Base-by-base conservation (phyloP, 2,797 vertebrate genomes). In the Cyprinella venusta region DNA sequence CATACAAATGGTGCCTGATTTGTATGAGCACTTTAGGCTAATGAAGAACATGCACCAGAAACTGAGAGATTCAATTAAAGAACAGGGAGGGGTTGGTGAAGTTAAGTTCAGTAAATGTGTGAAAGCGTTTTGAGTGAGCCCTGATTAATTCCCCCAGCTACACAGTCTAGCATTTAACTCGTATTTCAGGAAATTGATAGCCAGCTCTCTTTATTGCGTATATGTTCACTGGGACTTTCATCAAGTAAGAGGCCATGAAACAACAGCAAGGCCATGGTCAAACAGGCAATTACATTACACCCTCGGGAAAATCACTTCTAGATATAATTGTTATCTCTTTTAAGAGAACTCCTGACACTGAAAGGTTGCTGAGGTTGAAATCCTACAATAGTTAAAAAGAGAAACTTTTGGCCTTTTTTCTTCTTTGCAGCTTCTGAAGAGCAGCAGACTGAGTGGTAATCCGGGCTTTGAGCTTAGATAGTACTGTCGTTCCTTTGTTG, bases 401-500 rank as follows among this genome's bases (percentile, higher is more conserved):
- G 38, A 36, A 86, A 68, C 9, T 16, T 64, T 84, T 54, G 18
- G 40, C 13, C 61, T 75, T 85, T 64, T 76, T 80, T 30, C 15
- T 13, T 38, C 12, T 54, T 82, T 86, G 69, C 72, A 83, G 86
- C 87, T 76, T 24, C 64, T 72, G 76, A 75, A 70, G 63, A 79
- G 61, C 84, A 85, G 81, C 81, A 80, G 80, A 84, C 84, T 77
- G 50, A 84, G 83, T 77, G 65, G 68, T 83, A 84, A 88, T 84
- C 72, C 79, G 38, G 52, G 81, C 68, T 84, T 86, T 76, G 16
- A 38, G 83, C 72, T 84, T 76, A 83, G 21, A 10, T 30, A 61
- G 80, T 78, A 59, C 87, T 80, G 81, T 80, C 83, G 75, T 76
- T 87, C 72, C 82, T 83, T 90, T 85, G 65, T 87, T 72, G n/a